Conservation (phyloP, 2,113 vertebrate species). For the Chaetorhynchus papuensis region DNA sequence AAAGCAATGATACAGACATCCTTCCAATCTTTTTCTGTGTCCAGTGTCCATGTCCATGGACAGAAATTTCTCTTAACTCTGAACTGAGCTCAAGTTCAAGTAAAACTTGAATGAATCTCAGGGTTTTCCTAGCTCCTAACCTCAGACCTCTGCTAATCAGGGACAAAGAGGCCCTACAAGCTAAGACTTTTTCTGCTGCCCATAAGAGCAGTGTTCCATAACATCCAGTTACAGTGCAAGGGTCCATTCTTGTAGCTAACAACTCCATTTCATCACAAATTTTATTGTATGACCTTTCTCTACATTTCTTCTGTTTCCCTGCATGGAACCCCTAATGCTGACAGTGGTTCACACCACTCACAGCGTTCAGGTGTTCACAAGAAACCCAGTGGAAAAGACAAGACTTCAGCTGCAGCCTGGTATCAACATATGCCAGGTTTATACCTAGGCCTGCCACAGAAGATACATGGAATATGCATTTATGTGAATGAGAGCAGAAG, state of each 20-base stretch:
- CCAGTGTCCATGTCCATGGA: no score
- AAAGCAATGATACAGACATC: background rate
- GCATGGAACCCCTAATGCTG: background rate
- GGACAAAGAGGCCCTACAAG: background rate
- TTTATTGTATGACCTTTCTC: background rate
- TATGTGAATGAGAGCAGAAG: background rate
- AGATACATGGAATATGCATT: background rate
- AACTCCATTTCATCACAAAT: background rate
- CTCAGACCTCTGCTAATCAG: background rate
- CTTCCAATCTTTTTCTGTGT: background rate
- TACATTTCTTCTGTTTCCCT: background rate
- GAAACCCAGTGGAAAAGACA: background rate
- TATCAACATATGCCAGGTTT: background rate
- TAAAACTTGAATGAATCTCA: background rate
- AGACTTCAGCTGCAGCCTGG: background rate
- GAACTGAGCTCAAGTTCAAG: background rate
- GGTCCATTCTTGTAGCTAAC: background rate
- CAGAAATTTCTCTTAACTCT: background rate
- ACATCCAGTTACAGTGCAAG: background rate
- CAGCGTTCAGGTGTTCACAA: background rate
- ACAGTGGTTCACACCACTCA: background rate
- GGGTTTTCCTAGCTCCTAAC: background rate
- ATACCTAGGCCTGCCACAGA: background rate
- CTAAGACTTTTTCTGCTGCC: background rate
- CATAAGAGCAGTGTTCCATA: background rate